These are phyloP conservation scores for Elaphurus davidianus DNA, from an alignment of 2,113 vertebrate genomes.

Conservation along the genomic window DNA sequence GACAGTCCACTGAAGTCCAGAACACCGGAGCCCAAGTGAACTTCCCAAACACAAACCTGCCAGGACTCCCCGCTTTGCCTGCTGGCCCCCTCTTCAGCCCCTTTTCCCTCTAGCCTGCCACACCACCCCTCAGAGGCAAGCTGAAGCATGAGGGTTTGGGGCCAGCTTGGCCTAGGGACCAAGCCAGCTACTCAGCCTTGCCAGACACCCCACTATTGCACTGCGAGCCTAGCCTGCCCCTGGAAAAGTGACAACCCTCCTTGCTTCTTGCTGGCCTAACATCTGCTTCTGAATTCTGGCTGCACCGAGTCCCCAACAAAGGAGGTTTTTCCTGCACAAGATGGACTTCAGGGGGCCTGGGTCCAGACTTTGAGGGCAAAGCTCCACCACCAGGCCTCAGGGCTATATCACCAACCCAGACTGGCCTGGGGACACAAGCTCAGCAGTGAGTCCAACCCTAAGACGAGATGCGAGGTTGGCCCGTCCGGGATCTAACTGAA, in stretches of 20 bases:
- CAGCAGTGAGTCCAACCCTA: fast-evolving
- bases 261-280: not conserved
- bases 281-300: not conserved
- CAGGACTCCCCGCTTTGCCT: not conserved
- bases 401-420: too few relatives aligned
- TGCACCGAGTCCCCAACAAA: not conserved
- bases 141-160: not conserved
- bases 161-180: not conserved
- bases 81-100: not conserved
- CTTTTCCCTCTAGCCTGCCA: fast-evolving
- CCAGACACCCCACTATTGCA: not conserved
- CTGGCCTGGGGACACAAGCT: not conserved
- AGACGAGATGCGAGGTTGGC: not conserved
- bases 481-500: not conserved
- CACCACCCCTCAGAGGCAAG: not conserved
- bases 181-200: not conserved
- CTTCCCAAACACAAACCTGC: not conserved
- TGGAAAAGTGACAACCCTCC: not conserved
- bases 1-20: not conserved
- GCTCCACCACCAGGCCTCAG: fast-evolving
- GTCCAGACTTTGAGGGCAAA: too few relatives aligned
- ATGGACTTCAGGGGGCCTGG: fast-evolving
- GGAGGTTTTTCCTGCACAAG: not conserved
- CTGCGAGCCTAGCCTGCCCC: not conserved
- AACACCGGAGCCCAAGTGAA: not conserved